phyloP scores from a whole-genome alignment of 1,140 invertebrate species.

The Aphelinus atriplicis region DNA sequence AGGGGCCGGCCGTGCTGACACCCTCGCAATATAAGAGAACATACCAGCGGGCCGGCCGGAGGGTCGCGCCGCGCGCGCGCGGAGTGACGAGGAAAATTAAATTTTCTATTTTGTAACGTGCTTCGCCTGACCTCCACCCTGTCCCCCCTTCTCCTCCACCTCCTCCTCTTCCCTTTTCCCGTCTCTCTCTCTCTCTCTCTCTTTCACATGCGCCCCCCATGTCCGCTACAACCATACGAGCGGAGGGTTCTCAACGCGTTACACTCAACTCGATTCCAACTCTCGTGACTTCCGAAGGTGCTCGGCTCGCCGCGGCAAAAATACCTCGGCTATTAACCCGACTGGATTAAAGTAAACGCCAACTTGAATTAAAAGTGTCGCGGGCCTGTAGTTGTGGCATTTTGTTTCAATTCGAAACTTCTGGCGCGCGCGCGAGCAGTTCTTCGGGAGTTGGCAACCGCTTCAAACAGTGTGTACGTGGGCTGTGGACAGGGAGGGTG shows the following conservation, averaged over 20 bases:
- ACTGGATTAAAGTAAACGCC: conserved; percentile 23
- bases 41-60: conserved; percentile 22
- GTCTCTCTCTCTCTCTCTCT: too few species aligned
- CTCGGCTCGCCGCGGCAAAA: too few species aligned
- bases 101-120: conserved; percentile 59
- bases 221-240: too few species aligned
- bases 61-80: conserved; percentile 17
- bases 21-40: conserved; percentile 46
- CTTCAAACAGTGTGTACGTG: conserved; percentile 29
- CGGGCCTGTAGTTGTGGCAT: conserved; percentile 11
- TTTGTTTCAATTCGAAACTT: conserved; percentile 29
- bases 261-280: too few species aligned
- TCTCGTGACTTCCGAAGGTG: too few species aligned
- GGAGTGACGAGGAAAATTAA: conserved; percentile 52
- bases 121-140: conserved; percentile 47
- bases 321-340: too few species aligned
- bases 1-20: conserved; percentile 28
- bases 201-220: too few species aligned
- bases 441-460: conserved; percentile 51
- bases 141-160: conserved; percentile 3
- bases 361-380: conserved; percentile 19
- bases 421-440: too few species aligned
- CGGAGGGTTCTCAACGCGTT: too few species aligned
- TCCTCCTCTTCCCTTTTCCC: neutral
- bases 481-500: neutral